phyloP scores from a whole-genome alignment of 2,797 vertebrate species.

The Poecile montanus region DNA sequence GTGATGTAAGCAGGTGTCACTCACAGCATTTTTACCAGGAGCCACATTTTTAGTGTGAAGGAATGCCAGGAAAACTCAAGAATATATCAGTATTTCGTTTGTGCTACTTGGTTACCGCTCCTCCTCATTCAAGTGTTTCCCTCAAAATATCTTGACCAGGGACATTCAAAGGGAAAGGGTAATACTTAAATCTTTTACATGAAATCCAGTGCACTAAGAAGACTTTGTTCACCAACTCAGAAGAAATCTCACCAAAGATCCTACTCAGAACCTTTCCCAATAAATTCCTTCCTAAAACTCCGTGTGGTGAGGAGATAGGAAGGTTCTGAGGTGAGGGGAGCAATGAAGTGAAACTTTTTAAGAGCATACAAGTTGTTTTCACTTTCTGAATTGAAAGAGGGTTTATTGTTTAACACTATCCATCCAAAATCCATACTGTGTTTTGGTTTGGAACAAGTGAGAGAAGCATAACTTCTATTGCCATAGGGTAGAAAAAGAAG shows the following conservation, averaged over 20 bases:
- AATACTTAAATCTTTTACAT: background rate
- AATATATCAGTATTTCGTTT: background rate
- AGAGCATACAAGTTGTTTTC: background rate
- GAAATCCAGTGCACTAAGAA: background rate
- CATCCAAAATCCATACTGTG: background rate
- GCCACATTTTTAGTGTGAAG: background rate
- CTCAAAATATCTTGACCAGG: constrained; percentile 15
- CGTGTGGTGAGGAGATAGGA: background rate
- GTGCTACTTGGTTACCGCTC: constrained; percentile 29
- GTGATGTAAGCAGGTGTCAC: background rate
- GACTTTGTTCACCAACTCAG: background rate
- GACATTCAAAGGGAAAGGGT: constrained; percentile 14
- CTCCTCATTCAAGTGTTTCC: constrained; percentile 36
- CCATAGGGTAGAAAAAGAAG: background rate
- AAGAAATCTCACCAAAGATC: background rate
- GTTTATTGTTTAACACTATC: background rate
- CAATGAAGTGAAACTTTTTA: background rate
- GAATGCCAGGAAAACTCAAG: background rate
- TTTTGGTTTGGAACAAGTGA: background rate
- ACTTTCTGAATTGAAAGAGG: background rate
- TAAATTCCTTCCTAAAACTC: background rate
- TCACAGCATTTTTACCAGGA: background rate
- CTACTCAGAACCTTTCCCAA: background rate
- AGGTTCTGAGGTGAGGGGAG: background rate
- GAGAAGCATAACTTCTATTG: background rate